These are phyloP conservation scores for Bombus confusus DNA, from an alignment of 1,140 invertebrate species.

Conservation along the genomic window DNA sequence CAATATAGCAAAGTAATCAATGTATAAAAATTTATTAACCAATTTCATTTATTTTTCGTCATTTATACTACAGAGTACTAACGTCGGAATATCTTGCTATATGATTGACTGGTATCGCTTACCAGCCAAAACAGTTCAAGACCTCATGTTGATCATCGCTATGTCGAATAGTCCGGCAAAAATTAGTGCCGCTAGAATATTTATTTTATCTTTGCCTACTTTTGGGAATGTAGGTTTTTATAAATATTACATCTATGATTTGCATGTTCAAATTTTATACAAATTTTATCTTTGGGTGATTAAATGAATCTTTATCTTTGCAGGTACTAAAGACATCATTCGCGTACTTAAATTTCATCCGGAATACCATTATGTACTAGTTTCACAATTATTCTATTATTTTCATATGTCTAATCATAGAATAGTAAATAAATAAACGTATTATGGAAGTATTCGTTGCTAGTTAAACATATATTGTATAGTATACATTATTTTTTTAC, in stretches of 20 bases:
- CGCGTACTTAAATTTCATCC: slow-evolving; percentile 53
- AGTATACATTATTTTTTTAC: no score
- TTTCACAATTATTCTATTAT: not conserved
- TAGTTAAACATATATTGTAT: no score
- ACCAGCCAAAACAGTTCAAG: slow-evolving; percentile 46
- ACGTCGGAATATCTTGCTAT: slow-evolving; percentile 59
- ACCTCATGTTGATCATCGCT: slow-evolving; percentile 60
- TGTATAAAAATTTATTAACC: not conserved
- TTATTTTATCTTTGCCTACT: slow-evolving; percentile 58
- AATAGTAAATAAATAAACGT: not conserved
- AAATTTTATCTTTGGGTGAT: not conserved
- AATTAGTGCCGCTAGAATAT: slow-evolving; percentile 60
- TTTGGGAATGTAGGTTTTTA: slow-evolving; percentile 58
- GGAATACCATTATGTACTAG: slow-evolving; percentile 32
- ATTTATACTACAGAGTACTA: slow-evolving; percentile 52
- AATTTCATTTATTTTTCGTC: not conserved
- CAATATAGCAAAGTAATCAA: not conserved
- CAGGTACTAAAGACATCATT: slow-evolving; percentile 59
- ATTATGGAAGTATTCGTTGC: not conserved
- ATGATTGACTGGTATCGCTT: slow-evolving; percentile 68
- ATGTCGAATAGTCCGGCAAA: slow-evolving; percentile 51
- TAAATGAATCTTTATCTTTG: not conserved
- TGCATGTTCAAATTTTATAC: no score
- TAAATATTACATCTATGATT: not conserved
- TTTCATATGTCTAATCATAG: not conserved